Conservation (phyloP, 2,797 vertebrate species). For the Chromis chromis region DNA sequence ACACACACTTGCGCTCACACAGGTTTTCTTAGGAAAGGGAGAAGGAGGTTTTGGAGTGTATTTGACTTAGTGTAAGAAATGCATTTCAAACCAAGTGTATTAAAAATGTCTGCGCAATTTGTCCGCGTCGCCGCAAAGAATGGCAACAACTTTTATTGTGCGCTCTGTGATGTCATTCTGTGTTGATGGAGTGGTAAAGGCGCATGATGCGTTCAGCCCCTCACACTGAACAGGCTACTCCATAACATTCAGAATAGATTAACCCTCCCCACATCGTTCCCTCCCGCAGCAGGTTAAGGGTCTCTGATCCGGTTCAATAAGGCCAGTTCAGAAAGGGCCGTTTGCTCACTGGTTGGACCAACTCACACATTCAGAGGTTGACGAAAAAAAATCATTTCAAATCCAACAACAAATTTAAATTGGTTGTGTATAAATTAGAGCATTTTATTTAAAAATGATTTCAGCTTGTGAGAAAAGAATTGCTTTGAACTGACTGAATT, state of each 20-base stretch:
- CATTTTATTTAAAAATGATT: slow-evolving; percentile 77
- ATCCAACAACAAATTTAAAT: slow-evolving; percentile 65
- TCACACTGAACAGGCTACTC: slow-evolving; percentile 80
- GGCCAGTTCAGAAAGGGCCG: slow-evolving; percentile 74
- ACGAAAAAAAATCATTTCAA: slow-evolving; percentile 52
- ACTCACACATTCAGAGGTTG: slow-evolving; percentile 79
- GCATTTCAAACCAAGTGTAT: slow-evolving; percentile 65
- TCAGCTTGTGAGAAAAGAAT: slow-evolving; percentile 60
- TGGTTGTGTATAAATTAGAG: slow-evolving; percentile 77
- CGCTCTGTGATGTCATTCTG: slow-evolving; percentile 68
- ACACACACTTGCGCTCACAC: slow-evolving; percentile 31
- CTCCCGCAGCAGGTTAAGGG: slow-evolving; percentile 60
- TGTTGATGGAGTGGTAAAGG: slow-evolving; percentile 78
- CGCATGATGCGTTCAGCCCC: slow-evolving; percentile 76
- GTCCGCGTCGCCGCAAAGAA: slow-evolving; percentile 20
- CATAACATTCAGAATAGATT: slow-evolving; percentile 84
- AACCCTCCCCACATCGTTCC: slow-evolving; percentile 35
- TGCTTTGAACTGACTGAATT: slow-evolving; percentile 70
- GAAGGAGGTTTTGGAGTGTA: slow-evolving; percentile 62
- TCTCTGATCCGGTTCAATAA: slow-evolving; percentile 72
- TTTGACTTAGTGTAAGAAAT: slow-evolving; percentile 70
- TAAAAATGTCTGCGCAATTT: slow-evolving; percentile 68
- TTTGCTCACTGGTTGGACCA: slow-evolving; percentile 56
- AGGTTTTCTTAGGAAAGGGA: slow-evolving; percentile 62
- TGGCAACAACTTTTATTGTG: slow-evolving; percentile 49